Evolutionary conservation across 2,888 invertebrate genomes (phyloP).

Genomic region (Clusia tigrina): DNA sequence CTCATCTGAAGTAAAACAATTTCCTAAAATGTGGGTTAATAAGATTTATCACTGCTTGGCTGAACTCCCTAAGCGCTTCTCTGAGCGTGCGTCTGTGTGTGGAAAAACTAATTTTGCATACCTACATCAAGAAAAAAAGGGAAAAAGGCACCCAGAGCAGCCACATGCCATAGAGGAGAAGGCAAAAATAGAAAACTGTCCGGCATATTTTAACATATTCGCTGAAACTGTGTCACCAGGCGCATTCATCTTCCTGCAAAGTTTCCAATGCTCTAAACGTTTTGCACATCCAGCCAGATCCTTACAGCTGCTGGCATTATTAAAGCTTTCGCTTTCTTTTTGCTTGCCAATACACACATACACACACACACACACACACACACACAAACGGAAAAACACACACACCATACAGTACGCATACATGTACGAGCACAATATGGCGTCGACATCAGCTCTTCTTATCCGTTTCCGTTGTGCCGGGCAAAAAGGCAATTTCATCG

Average conservation of each 20-base stretch:
- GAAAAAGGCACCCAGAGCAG: too few species aligned
- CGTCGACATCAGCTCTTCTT: slow-evolving; percentile 5
- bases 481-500: slow-evolving; percentile 9
- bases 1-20: too few species aligned
- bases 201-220: slow-evolving; percentile 3
- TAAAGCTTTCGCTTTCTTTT: too few species aligned
- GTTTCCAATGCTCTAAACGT: not conserved
- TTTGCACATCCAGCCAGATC: slow-evolving; percentile 1
- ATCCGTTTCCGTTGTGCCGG: not conserved
- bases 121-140: too few species aligned
- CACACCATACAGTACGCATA: too few species aligned
- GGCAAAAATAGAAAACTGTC: not conserved
- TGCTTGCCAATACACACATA: slow-evolving; percentile 4
- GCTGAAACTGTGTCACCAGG: not conserved
- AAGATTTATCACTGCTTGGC: too few species aligned
- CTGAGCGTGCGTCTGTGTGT: too few species aligned
- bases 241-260: not conserved
- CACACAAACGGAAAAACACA: slow-evolving; percentile 7
- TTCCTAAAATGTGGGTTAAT: too few species aligned
- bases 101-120: too few species aligned
- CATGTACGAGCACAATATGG: not conserved
- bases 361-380: slow-evolving; percentile 13
- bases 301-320: not conserved
- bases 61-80: too few species aligned
- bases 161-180: too few species aligned